Conservation (phyloP, 2,797 vertebrate genomes). For the Pantherophis alleghaniensis region DNA sequence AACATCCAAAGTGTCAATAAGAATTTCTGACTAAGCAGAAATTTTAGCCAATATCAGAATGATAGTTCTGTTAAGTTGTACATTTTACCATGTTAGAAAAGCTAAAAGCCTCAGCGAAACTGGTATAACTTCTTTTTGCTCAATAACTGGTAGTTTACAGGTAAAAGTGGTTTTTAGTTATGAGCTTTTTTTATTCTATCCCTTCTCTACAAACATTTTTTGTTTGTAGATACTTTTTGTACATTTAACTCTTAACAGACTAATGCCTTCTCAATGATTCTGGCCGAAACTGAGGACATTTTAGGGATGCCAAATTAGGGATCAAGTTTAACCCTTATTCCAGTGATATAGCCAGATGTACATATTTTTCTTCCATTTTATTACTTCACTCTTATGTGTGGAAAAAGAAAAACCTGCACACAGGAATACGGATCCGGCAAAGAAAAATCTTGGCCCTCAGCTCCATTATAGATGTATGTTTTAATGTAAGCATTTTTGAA, state of each 20-base stretch:
- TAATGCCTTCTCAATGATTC: not conserved
- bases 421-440: not conserved
- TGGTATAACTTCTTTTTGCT: not conserved
- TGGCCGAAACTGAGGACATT: not conserved
- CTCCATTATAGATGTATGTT: not conserved
- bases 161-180: not conserved
- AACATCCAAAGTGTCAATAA: not conserved
- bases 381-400: not conserved
- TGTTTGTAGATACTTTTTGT: not conserved
- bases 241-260: not conserved
- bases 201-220: not conserved
- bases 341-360: not conserved
- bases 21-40: not conserved
- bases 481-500: not conserved
- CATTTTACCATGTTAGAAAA: not conserved
- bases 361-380: too few species aligned
- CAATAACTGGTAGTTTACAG: not conserved
- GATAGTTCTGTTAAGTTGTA: not conserved
- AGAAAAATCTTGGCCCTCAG: not conserved
- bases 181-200: not conserved
- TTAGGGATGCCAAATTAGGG: not conserved
- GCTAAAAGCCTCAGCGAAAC: not conserved
- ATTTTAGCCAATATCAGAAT: not conserved
- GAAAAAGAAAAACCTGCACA: not conserved
- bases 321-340: not conserved